Conservation (phyloP, 2,113 vertebrate species). For the Bufo bufo region DNA sequence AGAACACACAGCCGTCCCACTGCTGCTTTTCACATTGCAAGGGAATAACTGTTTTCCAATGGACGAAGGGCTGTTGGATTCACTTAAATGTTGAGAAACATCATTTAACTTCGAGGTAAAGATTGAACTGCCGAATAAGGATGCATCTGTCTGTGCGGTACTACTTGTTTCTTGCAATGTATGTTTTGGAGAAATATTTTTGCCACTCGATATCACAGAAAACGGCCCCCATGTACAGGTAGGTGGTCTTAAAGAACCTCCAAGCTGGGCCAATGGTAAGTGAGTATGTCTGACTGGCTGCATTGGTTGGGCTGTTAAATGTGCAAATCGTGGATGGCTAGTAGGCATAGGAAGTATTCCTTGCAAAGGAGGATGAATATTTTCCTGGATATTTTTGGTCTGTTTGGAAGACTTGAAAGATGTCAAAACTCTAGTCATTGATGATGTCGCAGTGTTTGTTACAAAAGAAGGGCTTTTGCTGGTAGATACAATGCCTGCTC, state of each 20-base stretch:
- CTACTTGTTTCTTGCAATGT: constrained; percentile 75
- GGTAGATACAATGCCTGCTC: constrained; percentile 81
- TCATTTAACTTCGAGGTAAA: constrained; percentile 74
- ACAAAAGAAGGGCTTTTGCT: constrained; percentile 88
- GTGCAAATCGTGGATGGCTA: constrained; percentile 94
- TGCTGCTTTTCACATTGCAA: constrained; percentile 81
- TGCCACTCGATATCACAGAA: constrained; percentile 93
- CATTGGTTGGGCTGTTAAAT: constrained; percentile 97
- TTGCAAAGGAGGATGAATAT: constrained; percentile 89
- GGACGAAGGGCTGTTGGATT: constrained; percentile 80
- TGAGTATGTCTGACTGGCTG: constrained; percentile 98
- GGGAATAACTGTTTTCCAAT: constrained; percentile 93
- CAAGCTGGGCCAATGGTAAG: constrained; percentile 96
- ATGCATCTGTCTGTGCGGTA: constrained; percentile 71
- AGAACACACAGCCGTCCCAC: constrained; percentile 72
- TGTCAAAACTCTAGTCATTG: constrained; percentile 85
- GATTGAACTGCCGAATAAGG: constrained; percentile 72
- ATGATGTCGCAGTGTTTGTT: constrained; percentile 81
- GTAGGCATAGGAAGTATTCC: constrained; percentile 94
- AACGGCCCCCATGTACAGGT: constrained; percentile 98
- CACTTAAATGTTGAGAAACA: constrained; percentile 66
- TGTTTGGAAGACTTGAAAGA: constrained; percentile 87
- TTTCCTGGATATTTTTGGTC: constrained; percentile 87
- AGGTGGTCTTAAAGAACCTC: constrained; percentile 92
- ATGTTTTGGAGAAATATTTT: constrained; percentile 95